Evolutionary conservation across 2,797 vertebrate genomes (phyloP), one percentile per base, ranked within the genome.

Genomic region (Tragelaphus oryx): DNA sequence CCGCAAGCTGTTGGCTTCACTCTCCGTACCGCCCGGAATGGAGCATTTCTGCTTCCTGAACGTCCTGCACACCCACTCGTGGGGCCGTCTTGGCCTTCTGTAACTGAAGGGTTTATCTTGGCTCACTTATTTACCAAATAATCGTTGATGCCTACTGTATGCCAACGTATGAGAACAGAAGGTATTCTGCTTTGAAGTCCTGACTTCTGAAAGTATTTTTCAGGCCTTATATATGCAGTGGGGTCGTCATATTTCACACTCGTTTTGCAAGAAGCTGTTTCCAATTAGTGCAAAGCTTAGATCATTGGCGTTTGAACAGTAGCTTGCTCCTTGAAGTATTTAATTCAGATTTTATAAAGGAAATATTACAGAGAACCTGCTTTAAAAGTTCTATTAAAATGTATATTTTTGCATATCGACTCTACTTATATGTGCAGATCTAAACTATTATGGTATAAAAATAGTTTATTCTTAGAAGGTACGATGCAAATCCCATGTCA

Each of bases 381-480:
- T 95, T 94, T 55, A 87, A 94, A 93, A 26, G 9, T 48, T 74
- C 83, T 44, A 62, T 76, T 90, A 71, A 87, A 93, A 89, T 68
- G 37, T n/a, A 44, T n/a, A 65, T 74, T 84, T 79, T 52, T 48
- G 46, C 41, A 5, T 60, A 76, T 76, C 87, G 62, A 22, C 76
- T 91, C 71, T n/a, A 20, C 50, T 76, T 93, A 44, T 30, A 59
- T 44, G 7, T 33, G 30, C n/a, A 50, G 75, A 48, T 83, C 91
- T 84, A 33, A 91, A 59, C 52, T 57, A 37, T 57, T 74, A 41
- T 50, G 57, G 37, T 65, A 94, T 71, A 17, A 24, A 89, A 52
- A 54, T 65, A 48, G 52, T 54, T 88, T 59, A 33, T 68, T 91
- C 78, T 83, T 88, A 81, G 87, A 92, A 12, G 2, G 14, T 75